These are phyloP conservation scores for Corythornis vintsioides DNA, from an alignment of 2,113 vertebrate species.

Conservation along the genomic window DNA sequence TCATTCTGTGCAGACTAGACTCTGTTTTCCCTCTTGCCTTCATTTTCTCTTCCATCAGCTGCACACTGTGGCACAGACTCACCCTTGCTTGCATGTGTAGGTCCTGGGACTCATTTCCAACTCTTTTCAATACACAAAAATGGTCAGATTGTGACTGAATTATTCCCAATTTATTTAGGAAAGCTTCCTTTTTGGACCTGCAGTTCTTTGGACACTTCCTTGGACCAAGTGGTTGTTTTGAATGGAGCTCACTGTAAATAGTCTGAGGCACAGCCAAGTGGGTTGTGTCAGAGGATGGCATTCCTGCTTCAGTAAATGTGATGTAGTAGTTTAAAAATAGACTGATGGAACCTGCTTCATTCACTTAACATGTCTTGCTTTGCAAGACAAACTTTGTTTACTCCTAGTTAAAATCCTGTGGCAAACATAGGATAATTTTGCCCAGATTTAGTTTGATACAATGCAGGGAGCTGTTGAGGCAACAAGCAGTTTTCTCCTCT, in stretches of 20 bases:
- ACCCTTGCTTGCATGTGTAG: background rate
- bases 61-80: background rate
- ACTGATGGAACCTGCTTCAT: constrained; percentile 18
- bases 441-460: background rate
- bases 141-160: background rate
- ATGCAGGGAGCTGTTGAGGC: background rate
- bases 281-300: constrained; percentile 30
- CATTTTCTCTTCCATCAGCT: background rate
- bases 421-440: background rate
- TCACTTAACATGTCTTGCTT: constrained; percentile 30
- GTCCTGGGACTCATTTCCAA: background rate
- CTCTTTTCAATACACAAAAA: background rate
- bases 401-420: background rate
- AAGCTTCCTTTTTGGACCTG: constrained; percentile 1
- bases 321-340: constrained; percentile 54
- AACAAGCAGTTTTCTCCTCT: background rate
- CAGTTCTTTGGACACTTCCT: background rate
- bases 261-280: constrained; percentile 21
- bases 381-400: constrained; percentile 39
- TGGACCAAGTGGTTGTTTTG: background rate
- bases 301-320: constrained; percentile 43
- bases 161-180: background rate
- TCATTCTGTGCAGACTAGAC: background rate
- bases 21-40: background rate
- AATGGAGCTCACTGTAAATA: constrained; percentile 51